A percentile compares a stretch with the other conserved stretches of the same genome.
These are phyloP conservation scores for Takifugu ocellatus DNA, from an alignment of 2,797 vertebrate genomes.

Conservation along the genomic window DNA sequence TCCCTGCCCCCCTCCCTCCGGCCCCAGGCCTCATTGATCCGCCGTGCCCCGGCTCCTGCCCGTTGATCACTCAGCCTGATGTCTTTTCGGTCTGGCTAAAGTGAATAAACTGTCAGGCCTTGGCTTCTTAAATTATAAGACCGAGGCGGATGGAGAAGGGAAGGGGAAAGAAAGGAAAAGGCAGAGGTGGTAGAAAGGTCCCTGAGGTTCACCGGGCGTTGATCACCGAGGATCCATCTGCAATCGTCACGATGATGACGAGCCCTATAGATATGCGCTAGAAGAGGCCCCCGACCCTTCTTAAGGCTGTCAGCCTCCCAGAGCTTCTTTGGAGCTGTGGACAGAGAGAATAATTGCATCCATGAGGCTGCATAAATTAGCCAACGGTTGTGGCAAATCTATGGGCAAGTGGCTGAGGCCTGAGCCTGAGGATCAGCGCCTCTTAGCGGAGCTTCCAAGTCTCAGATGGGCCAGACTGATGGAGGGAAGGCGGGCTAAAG, in stretches of 20 bases:
- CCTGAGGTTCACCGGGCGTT: slow-evolving; percentile 39
- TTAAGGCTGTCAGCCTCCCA: slow-evolving; percentile 34
- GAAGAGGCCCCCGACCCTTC: slow-evolving; percentile 39
- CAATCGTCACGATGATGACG: slow-evolving; percentile 39
- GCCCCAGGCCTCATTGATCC: slow-evolving; percentile 63
- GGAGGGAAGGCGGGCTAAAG: slow-evolving; percentile 47
- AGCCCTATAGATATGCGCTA: slow-evolving; percentile 54
- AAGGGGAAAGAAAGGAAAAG: slow-evolving; percentile 22
- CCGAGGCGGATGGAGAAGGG: background rate
- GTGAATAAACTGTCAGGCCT: slow-evolving; percentile 67
- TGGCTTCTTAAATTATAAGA: too few species aligned
- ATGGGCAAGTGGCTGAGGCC: slow-evolving; percentile 47
- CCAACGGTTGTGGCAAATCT: slow-evolving; percentile 53
- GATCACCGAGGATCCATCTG: slow-evolving; percentile 47
- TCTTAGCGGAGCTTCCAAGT: slow-evolving; percentile 35
- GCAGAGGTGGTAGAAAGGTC: slow-evolving; percentile 4
- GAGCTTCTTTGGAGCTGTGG: slow-evolving; percentile 39
- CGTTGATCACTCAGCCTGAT: slow-evolving; percentile 67
- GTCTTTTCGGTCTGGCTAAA: slow-evolving; percentile 65
- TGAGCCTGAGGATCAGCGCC: slow-evolving; percentile 42
- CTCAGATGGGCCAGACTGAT: slow-evolving; percentile 53
- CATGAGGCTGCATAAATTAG: slow-evolving; percentile 76
- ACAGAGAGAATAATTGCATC: slow-evolving; percentile 68
- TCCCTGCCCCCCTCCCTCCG: slow-evolving; percentile 18
- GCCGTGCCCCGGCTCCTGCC: slow-evolving; percentile 49